phyloP scores from a whole-genome alignment of 92 coral and sea anemone species.

The Porites evermanni region DNA sequence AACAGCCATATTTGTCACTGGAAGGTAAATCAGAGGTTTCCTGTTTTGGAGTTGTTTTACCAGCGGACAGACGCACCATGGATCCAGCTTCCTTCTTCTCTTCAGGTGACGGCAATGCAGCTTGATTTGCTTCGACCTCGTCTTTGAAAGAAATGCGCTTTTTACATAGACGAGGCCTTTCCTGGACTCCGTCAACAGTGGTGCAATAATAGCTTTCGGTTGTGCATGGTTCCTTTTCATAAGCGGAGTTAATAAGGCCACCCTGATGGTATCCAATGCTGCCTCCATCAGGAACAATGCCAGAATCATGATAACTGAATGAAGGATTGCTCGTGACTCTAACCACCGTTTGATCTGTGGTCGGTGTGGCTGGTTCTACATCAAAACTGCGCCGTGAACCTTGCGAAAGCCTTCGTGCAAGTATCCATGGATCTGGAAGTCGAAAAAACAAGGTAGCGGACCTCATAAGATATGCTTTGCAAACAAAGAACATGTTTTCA shows the following conservation, averaged over 20 bases:
- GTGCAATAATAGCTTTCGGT: background rate
- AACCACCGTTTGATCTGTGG: background rate
- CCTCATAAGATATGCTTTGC: background rate
- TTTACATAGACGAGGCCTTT: slow-evolving; percentile 8
- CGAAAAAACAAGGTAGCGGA: background rate
- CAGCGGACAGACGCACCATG: background rate
- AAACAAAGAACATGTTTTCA: background rate
- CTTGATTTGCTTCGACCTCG: slow-evolving; percentile 19
- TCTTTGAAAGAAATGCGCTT: slow-evolving; percentile 64
- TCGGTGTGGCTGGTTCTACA: background rate
- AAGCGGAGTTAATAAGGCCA: slow-evolving; percentile 11
- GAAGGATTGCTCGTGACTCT: background rate
- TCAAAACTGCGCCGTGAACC: slow-evolving; percentile 21
- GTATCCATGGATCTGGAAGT: slow-evolving; percentile 61
- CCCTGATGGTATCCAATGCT: slow-evolving; percentile 34
- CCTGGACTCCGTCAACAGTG: background rate
- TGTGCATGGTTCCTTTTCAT: background rate
- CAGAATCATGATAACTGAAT: slow-evolving; percentile 57
- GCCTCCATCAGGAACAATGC: slow-evolving; percentile 60
- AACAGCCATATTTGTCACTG: background rate
- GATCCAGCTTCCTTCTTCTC: background rate
- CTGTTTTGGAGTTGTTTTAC: background rate
- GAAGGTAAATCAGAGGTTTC: background rate
- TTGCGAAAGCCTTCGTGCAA: slow-evolving; percentile 18
- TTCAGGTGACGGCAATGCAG: background rate